Conservation (phyloP, 2,888 invertebrate genomes). For the Spisula subtruncata region DNA sequence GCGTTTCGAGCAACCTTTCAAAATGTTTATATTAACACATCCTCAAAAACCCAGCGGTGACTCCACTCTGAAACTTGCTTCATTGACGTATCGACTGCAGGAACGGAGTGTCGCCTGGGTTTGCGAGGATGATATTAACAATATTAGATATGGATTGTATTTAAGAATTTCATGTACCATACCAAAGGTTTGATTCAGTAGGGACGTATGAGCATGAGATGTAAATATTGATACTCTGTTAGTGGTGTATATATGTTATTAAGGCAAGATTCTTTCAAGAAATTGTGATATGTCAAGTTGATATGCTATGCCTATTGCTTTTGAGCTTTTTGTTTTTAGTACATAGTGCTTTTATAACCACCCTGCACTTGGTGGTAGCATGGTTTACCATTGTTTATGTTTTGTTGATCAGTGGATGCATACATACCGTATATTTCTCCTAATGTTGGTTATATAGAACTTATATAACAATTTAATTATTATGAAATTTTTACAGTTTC, state of each 20-base stretch:
- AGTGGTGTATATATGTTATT: conserved; percentile 16
- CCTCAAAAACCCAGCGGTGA: too few species aligned
- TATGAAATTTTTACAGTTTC: too few species aligned
- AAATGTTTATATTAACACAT: too few species aligned
- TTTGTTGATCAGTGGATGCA: too few species aligned
- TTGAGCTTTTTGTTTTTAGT: background rate
- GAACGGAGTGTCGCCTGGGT: too few species aligned
- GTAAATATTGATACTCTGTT: background rate
- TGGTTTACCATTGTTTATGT: background rate
- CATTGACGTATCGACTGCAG: too few species aligned
- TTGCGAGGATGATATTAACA: too few species aligned
- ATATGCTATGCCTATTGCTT: background rate
- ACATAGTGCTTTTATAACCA: background rate
- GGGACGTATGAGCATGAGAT: background rate
- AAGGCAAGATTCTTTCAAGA: conserved; percentile 10
- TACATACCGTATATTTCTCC: too few species aligned
- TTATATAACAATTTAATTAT: too few species aligned
- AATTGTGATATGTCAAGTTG: conserved; percentile 11
- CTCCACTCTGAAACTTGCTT: too few species aligned
- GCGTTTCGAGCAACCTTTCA: background rate
- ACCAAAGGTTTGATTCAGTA: background rate
- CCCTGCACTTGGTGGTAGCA: background rate
- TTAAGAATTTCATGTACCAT: background rate
- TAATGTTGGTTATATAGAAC: too few species aligned
- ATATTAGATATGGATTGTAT: background rate